Evolutionary conservation across 2,113 vertebrate species (phyloP).

Genomic region (Trichechus manatus): DNA sequence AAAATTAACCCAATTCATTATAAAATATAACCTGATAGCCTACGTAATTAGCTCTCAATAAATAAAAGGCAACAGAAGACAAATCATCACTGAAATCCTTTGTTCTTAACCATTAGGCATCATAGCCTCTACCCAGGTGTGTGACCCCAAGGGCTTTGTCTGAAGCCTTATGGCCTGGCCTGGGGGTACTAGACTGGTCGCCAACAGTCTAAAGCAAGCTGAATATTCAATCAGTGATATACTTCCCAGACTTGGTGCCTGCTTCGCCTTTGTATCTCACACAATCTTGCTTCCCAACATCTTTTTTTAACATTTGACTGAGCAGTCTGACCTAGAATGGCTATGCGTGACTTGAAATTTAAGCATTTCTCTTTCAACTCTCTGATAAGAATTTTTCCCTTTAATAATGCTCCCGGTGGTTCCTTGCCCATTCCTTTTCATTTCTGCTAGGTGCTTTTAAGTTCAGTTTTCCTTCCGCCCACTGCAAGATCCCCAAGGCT

Average conservation of each 20-base stretch:
- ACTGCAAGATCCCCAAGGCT: conserved; percentile 63
- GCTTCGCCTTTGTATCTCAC: neutral
- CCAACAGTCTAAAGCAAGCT: rapidly evolving
- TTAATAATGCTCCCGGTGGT: conserved; percentile 74
- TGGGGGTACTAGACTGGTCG: neutral
- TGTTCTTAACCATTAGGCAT: neutral
- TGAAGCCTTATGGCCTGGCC: rapidly evolving
- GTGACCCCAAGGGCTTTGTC: neutral
- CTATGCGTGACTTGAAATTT: conserved; percentile 67
- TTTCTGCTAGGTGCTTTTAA: conserved; percentile 75
- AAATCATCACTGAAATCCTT: neutral
- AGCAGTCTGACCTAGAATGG: conserved; percentile 69
- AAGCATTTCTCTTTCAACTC: conserved; percentile 73
- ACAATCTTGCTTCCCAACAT: conserved; percentile 21
- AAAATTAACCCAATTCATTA: conserved; percentile 9
- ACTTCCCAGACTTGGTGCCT: neutral
- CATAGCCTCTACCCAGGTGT: rapidly evolving
- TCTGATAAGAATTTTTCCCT: conserved; percentile 62
- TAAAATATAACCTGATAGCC: neutral
- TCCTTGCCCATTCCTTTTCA: conserved; percentile 71
- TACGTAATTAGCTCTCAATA: conserved; percentile 1
- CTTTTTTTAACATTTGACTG: conserved; percentile 23
- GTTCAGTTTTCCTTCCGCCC: conserved; percentile 61
- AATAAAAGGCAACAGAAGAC: conserved; percentile 19
- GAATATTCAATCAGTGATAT: neutral